Base-by-base conservation (phyloP, 2,113 vertebrate species). In the Vidua chalybeata region DNA sequence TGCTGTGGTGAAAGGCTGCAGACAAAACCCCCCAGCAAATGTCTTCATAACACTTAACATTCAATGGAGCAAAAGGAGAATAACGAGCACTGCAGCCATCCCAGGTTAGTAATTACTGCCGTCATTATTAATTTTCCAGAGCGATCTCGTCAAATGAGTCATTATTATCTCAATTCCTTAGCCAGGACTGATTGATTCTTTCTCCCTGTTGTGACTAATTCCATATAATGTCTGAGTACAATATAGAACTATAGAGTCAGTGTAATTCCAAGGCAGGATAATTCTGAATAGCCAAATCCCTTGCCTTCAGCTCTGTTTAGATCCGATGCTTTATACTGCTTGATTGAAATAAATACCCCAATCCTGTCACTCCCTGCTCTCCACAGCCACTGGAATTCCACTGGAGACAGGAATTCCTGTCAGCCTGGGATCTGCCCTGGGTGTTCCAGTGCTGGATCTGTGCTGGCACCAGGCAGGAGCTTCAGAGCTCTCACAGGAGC, bases 41-140 rank as follows among this genome's bases (percentile, higher is more conserved):
- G 14, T 80, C 89, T 94, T 79, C 73, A 49, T 52, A 51, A 66
- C 37, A 37, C 21, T 96, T 91, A 85, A 56, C 80, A 93, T 94
- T 93, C 87, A 80, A 11, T 64, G 63, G 87, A 87, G 79, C 94
- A 80, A 73, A 78, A 93, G 93, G 93, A 94, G 94, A 94, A 89
- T 96, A 96, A 94, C 85, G 90, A 90, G 92, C 91, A 52, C 81
- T 77, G 89, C 93, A 90, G 59, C 76, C 84, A 68, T 96, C 94
- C 88, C 96, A 95, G 94, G 96, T 96, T 95, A 89, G 96, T 97
- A 97, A 97, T 98, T 97, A 97, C 94, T 46, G 74, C 90, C 20
- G 43, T 89, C 89, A 94, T 97, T 97, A 97, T 97, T 98, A 97
- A 97, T 97, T 98, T 98, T 97, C 93, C 78, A 95, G 91, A 95